These are phyloP conservation scores for Syngnathus typhle DNA, from an alignment of 2,113 vertebrate species.

Conservation along the genomic window DNA sequence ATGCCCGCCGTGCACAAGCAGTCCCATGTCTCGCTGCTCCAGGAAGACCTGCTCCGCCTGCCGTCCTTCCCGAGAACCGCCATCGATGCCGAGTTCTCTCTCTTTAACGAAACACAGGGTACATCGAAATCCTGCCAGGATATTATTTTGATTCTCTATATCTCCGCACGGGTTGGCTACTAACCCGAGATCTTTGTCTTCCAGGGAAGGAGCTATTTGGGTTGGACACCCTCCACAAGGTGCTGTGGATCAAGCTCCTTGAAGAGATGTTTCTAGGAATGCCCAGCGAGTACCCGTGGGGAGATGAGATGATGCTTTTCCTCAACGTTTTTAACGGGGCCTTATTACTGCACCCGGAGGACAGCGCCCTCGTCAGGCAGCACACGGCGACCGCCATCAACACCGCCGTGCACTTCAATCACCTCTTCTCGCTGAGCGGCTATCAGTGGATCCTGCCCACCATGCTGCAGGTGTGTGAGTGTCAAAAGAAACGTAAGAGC, in stretches of 20 bases:
- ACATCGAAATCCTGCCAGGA: background rate
- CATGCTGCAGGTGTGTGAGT: slow-evolving; percentile 83
- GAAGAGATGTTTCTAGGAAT: slow-evolving; percentile 99
- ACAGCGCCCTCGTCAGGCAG: slow-evolving; percentile 91
- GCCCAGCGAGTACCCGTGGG: slow-evolving; percentile 98
- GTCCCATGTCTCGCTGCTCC: slow-evolving; percentile 94
- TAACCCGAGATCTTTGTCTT: slow-evolving; percentile 3
- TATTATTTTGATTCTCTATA: background rate
- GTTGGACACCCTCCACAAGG: slow-evolving; percentile 95
- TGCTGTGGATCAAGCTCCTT: slow-evolving; percentile 97
- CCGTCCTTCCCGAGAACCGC: slow-evolving; percentile 95
- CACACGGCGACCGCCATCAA: slow-evolving; percentile 95
- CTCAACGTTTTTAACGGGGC: slow-evolving; percentile 95
- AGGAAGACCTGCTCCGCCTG: slow-evolving; percentile 93
- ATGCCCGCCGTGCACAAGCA: slow-evolving; percentile 93
- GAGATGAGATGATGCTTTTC: slow-evolving; percentile 98
- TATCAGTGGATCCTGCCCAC: slow-evolving; percentile 99
- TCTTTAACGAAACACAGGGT: slow-evolving; percentile 93
- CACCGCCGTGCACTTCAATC: slow-evolving; percentile 96
- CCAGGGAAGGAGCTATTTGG: slow-evolving; percentile 95
- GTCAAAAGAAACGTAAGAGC: background rate
- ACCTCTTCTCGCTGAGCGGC: slow-evolving; percentile 95
- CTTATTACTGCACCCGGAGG: slow-evolving; percentile 91
- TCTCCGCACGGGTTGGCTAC: too few relatives aligned
- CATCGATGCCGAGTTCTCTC: slow-evolving; percentile 93